Evolutionary conservation across 2,888 invertebrate species (phyloP), one percentile per base, ranked within the genome.

Genomic region (Fabriciana adippe): DNA sequence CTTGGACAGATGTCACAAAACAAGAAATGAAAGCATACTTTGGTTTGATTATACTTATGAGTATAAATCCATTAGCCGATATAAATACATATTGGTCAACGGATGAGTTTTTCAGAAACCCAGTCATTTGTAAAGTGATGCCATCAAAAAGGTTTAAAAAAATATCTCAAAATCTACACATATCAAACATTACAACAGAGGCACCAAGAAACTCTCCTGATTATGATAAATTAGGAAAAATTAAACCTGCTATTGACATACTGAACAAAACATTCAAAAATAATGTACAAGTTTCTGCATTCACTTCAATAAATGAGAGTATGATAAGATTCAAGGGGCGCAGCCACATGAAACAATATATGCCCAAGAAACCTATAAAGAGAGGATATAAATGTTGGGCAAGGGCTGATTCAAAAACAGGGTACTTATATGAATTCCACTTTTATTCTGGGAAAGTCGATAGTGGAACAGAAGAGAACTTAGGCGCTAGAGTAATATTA

Each of bases 301-400:
- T 72, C 14, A 74, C 75, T 54, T 62, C 66, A 35, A 71, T 77
- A 31, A 74, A 77, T 63, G 74, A 77, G 59, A 70, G 68, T 13
- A 76, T 77, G 75, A 72, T 76, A 16, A 47, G 68, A 11, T 77
- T 77, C 68, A 77, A 77, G 61, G 73, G 75, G 50, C 63, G 66
- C 65, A 61, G 55, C 41, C 50, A 50, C 55, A 50, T 50, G 61
- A 78, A 77, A 61, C 76, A 78, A 62, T 77, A 77, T 61, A 76
- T 78, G 76, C 75, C 75, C 1, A 55, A 69, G 18, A 79, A 80
- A 53, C 78, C 76, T 1, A 75, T 78, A 26, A 78, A 77, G 71
- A 53, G 78, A 31, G 79, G 76, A 3, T 78, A 68, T 70, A 77
- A 80, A 55, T 66, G 74, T 18, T 80, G 78, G 79, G 72, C 71